Evolutionary conservation across 2,113 vertebrate species (phyloP).

Genomic region (Hyaena hyaena): DNA sequence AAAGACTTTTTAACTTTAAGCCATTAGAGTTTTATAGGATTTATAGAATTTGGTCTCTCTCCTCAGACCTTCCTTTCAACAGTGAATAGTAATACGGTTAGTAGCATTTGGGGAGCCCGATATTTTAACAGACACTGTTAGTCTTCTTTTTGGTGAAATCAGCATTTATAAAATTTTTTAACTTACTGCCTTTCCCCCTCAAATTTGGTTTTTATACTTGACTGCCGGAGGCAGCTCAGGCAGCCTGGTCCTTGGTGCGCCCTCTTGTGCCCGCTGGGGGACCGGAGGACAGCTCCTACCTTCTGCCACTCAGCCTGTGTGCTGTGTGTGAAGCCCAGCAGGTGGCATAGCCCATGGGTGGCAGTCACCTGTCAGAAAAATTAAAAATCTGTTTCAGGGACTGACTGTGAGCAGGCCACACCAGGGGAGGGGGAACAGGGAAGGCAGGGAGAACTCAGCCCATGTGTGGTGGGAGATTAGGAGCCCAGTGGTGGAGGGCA

Average conservation of each 20-base stretch:
- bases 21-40: neutral
- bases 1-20: neutral
- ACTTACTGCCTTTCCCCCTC: neutral
- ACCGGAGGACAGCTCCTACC: slow-evolving; percentile 81
- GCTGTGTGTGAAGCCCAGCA: slow-evolving; percentile 93
- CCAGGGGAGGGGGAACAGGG: neutral
- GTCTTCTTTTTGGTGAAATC: neutral
- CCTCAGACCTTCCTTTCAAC: neutral
- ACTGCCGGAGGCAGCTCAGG: neutral
- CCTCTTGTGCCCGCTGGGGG: neutral
- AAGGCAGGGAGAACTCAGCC: neutral
- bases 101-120: neutral
- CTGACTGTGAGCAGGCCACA: neutral
- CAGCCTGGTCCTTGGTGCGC: neutral
- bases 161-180: neutral
- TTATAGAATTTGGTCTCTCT: neutral
- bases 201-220: neutral
- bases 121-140: neutral
- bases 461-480: no score
- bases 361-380: slow-evolving; percentile 88
- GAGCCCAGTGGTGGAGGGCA: neutral
- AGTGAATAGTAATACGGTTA: neutral
- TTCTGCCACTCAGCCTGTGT: slow-evolving; percentile 90
- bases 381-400: neutral
- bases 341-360: slow-evolving; percentile 94